Evolutionary conservation across 2,888 invertebrate species (phyloP).

Genomic region (Heliconius sara): DNA sequence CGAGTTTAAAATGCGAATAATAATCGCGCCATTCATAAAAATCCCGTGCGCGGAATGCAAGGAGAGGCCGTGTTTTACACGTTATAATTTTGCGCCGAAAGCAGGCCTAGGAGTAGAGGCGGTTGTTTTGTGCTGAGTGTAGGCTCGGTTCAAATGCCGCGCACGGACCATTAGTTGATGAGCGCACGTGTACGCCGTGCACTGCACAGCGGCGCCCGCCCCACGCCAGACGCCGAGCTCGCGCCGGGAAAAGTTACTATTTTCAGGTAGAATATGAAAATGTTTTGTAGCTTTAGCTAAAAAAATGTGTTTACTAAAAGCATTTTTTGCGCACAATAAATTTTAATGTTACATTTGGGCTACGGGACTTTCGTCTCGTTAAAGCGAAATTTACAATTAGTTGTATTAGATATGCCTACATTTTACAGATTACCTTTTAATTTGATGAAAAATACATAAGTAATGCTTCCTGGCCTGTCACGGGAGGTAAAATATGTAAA

Average conservation of each 20-base stretch:
- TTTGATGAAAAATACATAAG: neutral
- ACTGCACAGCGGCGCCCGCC: conserved; percentile 64
- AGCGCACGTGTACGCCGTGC: conserved; percentile 76
- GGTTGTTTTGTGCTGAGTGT: conserved; percentile 79
- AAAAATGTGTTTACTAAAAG: conserved; percentile 77
- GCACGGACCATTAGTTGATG: conserved; percentile 85
- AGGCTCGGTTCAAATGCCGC: conserved; percentile 84
- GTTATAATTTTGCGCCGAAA: conserved; percentile 83
- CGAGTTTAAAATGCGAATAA: conserved; percentile 84
- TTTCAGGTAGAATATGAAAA: conserved; percentile 81
- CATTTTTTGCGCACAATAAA: conserved; percentile 80
- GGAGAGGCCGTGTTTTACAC: conserved; percentile 82
- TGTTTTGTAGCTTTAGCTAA: conserved; percentile 75
- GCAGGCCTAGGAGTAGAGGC: conserved; percentile 73
- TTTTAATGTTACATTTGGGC: conserved; percentile 72
- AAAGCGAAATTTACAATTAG: conserved; percentile 23
- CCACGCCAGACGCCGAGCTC: conserved; percentile 61
- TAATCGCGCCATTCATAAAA: conserved; percentile 82
- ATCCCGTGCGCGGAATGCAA: conserved; percentile 81
- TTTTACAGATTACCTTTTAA: neutral
- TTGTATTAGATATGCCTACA: neutral
- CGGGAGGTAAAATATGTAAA: neutral
- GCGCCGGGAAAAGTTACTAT: conserved; percentile 74
- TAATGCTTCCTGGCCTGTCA: neutral
- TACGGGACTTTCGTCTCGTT: conserved; percentile 48